A percentile compares a stretch with the other conserved stretches of the same genome.
phyloP scores from a whole-genome alignment of 2,797 vertebrate species.

The Alca torda region DNA sequence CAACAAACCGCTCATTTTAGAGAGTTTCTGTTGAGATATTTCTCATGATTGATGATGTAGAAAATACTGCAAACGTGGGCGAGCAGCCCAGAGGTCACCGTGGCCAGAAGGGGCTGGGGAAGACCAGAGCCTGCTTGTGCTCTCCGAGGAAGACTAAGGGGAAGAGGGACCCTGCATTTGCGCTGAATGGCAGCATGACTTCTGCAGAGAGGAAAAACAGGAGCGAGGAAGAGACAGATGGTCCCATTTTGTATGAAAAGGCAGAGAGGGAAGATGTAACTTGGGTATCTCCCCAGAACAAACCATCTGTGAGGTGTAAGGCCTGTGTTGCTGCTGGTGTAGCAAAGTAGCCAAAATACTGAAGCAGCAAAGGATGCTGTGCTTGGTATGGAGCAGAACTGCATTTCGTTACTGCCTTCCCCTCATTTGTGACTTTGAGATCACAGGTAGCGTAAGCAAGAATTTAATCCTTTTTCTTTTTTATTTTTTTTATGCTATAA shows the following conservation, averaged over 20 bases:
- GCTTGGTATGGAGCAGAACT: neutral
- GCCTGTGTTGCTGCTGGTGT: neutral
- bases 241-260: slow-evolving; percentile 58
- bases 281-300: slow-evolving; percentile 66
- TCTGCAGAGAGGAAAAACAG: neutral
- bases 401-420: neutral
- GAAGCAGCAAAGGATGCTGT: neutral
- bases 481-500: neutral
- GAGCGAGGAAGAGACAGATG: slow-evolving; percentile 45
- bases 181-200: accelerated
- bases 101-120: neutral
- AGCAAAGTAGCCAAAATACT: slow-evolving; percentile 26
- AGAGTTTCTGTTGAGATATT: neutral
- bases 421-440: neutral
- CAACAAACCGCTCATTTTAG: neutral
- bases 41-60: neutral
- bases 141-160: neutral
- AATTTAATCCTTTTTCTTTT: neutral
- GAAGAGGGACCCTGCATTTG: neutral
- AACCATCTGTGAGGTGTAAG: slow-evolving; percentile 56
- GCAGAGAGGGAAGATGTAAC: slow-evolving; percentile 58
- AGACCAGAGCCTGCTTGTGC: accelerated
- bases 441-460: neutral
- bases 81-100: neutral
- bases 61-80: neutral